Evolutionary conservation across 2,797 vertebrate genomes (phyloP).

Genomic region (Fundulus diaphanus): DNA sequence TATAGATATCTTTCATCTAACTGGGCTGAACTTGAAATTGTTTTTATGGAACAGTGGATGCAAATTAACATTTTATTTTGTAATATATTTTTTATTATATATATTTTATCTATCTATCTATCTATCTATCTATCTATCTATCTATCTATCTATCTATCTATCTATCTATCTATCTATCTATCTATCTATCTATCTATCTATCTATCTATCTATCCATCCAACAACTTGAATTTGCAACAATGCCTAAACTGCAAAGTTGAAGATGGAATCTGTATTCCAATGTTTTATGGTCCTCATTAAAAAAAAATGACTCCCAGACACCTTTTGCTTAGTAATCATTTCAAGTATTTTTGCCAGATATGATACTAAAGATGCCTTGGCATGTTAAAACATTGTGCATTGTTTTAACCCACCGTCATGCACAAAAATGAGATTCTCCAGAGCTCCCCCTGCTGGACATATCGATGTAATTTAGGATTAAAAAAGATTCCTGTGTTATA

Average conservation of each 20-base stretch:
- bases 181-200: slow-evolving; percentile 6
- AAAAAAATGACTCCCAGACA: neutral
- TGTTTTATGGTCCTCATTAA: neutral
- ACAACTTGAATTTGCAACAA: neutral
- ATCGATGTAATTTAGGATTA: neutral
- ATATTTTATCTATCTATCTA: neutral
- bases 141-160: slow-evolving; percentile 13
- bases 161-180: slow-evolving; percentile 12
- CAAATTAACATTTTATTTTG: too few relatives aligned
- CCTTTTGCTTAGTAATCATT: neutral
- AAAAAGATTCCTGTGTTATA: neutral
- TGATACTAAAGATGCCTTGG: neutral
- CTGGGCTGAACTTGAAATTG: too few relatives aligned
- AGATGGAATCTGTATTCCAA: neutral
- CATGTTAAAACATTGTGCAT: neutral
- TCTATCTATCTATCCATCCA: neutral
- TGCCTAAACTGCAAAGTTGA: neutral
- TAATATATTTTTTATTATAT: too few relatives aligned
- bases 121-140: slow-evolving; percentile 13
- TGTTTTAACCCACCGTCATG: neutral
- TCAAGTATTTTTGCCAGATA: neutral
- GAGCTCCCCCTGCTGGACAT: slow-evolving; percentile 63
- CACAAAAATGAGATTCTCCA: slow-evolving; percentile 4
- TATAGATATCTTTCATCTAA: too few relatives aligned
- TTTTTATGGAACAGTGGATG: too few relatives aligned